A percentile compares a stretch with the other conserved stretches of the same genome.
These are phyloP conservation scores for Corvus cornix DNA, from an alignment of 2,113 vertebrate genomes.

Conservation along the genomic window DNA sequence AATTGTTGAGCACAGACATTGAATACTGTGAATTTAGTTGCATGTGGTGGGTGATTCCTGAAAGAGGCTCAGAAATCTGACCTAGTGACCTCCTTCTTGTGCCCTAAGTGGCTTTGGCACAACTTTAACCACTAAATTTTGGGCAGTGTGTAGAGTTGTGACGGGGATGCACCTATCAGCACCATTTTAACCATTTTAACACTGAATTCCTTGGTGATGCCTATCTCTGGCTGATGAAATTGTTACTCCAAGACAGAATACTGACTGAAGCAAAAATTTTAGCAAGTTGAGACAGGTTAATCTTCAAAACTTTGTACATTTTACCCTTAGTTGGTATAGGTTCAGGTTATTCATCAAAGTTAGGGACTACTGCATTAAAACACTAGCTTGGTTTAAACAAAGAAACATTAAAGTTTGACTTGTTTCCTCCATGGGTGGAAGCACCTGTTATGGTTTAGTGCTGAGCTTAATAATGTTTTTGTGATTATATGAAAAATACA, in stretches of 20 bases:
- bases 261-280: neutral
- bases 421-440: neutral
- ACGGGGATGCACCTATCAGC: neutral
- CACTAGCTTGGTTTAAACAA: neutral
- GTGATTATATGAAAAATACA: constrained; percentile 31
- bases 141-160: neutral
- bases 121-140: neutral
- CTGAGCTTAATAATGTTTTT: neutral
- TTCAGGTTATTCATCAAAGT: neutral
- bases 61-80: neutral
- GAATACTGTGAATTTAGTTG: neutral
- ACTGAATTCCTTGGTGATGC: neutral
- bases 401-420: neutral
- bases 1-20: neutral
- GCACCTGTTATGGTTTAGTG: neutral
- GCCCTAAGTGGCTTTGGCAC: neutral
- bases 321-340: neutral
- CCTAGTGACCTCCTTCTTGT: neutral
- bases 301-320: neutral
- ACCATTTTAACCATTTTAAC: neutral
- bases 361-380: neutral
- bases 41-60: neutral
- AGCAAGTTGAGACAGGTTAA: neutral
- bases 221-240: neutral
- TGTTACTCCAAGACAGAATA: neutral